These are phyloP conservation scores for Buphagus erythrorhynchus DNA, from an alignment of 2,797 vertebrate species.

Conservation along the genomic window DNA sequence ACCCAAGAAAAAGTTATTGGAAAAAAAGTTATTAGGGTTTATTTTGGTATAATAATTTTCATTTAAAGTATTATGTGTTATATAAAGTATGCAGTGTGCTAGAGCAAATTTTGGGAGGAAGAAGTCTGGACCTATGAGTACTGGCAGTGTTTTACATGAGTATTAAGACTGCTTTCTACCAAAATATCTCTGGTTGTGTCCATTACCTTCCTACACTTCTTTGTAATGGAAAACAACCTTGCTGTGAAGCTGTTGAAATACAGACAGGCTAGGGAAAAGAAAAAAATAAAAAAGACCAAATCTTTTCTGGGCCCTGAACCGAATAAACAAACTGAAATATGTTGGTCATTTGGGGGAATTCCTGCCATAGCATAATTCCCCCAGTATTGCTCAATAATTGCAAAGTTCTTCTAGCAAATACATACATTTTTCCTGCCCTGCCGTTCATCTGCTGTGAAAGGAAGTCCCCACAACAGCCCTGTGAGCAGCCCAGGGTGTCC, in stretches of 20 bases:
- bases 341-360: not conserved
- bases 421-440: not conserved
- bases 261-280: not conserved
- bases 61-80: not conserved
- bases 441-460: not conserved
- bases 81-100: not conserved
- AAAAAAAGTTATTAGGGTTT: not conserved
- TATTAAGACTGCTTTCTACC: not conserved
- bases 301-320: not conserved
- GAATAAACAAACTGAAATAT: not conserved
- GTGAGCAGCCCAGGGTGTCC: accelerated
- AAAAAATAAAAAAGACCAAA: not conserved
- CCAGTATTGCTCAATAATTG: not conserved
- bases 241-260: not conserved
- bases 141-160: not conserved
- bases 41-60: not conserved
- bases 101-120: not conserved
- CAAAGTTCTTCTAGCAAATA: not conserved
- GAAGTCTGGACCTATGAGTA: not conserved
- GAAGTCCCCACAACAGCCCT: not conserved
- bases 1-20: not conserved
- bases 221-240: not conserved
- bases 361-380: not conserved
- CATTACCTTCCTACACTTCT: not conserved
- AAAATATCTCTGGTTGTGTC: not conserved